Conservation (phyloP, 2,888 invertebrate genomes). For the Deilephila elpenor region DNA sequence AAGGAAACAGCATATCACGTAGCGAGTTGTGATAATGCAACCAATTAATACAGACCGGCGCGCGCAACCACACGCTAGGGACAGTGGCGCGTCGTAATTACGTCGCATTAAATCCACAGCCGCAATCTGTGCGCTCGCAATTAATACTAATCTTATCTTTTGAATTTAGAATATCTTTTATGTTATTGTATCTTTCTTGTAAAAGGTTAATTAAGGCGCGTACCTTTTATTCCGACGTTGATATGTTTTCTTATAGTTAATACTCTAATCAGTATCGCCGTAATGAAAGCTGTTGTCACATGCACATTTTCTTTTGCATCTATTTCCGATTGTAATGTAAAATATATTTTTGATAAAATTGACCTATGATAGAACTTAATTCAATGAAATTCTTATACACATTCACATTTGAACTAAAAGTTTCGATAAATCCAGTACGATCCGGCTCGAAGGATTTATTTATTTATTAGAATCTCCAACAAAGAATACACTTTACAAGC, state of each 20-base stretch:
- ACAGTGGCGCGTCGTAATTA: conserved; percentile 8
- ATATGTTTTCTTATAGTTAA: background rate
- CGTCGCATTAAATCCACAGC: conserved; percentile 22
- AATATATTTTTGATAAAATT: too few relatives aligned
- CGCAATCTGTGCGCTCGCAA: conserved; percentile 23
- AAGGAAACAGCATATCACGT: conserved; percentile 37
- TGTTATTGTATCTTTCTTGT: conserved; percentile 24
- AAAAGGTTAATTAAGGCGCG: conserved; percentile 22
- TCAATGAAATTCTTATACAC: background rate
- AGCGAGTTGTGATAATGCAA: conserved; percentile 50
- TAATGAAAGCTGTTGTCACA: background rate
- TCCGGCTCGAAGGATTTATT: conserved; percentile 5
- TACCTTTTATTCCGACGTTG: conserved; percentile 9
- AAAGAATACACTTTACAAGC: too few relatives aligned
- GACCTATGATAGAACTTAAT: too few relatives aligned
- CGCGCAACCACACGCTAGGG: conserved; percentile 34
- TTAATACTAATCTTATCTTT: conserved; percentile 24
- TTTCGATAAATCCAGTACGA: background rate
- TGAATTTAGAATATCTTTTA: conserved; percentile 27
- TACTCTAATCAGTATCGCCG: background rate
- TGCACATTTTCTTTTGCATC: too few relatives aligned
- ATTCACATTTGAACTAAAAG: too few relatives aligned
- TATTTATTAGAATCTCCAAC: too few relatives aligned
- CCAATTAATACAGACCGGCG: conserved; percentile 56
- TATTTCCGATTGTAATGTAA: too few relatives aligned